Evolutionary conservation across 2,888 invertebrate species (phyloP), one percentile per base, ranked within the genome.

Genomic region (Bibio marci): DNA sequence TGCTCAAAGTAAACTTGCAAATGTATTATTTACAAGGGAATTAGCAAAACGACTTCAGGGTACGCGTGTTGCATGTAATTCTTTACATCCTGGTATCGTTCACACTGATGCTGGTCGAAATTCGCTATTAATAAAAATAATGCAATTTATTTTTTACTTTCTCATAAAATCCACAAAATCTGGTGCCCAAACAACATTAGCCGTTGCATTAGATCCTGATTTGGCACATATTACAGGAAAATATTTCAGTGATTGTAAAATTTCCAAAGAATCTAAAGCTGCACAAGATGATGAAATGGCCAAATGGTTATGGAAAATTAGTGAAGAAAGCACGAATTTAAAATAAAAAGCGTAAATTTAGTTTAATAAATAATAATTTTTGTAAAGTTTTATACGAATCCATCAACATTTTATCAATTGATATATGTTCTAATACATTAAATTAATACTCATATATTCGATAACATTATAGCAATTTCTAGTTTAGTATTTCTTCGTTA

Each of bases 1-100:
- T 51, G 60, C 63, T 25, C 78, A 78, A 53, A 85, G 83, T 54
- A 86, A 87, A 65, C 57, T 82, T 37, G 81, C 83, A 1, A 85
- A 85, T 53, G 56, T 86, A 31, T 54, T 87, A 32, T 86, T 86
- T 50, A 70, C 80, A 0, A 70, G 63, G 46, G 77, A 79, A 53
- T 59, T 87, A 22, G 68, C 74, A 1, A 64, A 65, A 41, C 65
- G 71, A 53, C 53, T 81, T n/a, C 63, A 70, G 66, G 77, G 51
- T 3, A 46, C 53, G 2, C 71, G 70, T 2, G 68, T 83, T 1
- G 76, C 69, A 30, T 72, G 72, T 1, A 82, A 82, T 56, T 66
- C 73, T 40, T 56, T 80, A 1, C 80, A 83, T 53, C 82, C 82
- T 1, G 82, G 82, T 1, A 64, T 80, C 2, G 75, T 82, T 35